These are phyloP conservation scores for Drosophila tripunctata DNA, from an alignment of 2,888 invertebrate genomes.

Conservation along the genomic window DNA sequence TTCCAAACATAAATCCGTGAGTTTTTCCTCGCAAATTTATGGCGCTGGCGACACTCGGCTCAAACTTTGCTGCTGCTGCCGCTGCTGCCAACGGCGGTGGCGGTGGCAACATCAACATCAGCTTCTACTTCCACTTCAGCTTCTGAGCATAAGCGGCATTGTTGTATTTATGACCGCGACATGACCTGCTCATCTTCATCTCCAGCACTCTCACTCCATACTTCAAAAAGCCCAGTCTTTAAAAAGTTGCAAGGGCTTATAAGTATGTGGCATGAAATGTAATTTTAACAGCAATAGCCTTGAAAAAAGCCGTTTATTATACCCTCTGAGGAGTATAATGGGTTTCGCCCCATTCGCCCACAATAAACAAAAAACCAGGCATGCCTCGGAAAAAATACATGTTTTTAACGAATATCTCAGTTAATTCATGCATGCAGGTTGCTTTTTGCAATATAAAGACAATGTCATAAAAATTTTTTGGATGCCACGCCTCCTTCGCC, in stretches of 20 bases:
- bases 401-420: too few relatives aligned
- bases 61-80: constrained; percentile 62
- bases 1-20: constrained; percentile 81
- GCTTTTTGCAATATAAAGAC: too few relatives aligned
- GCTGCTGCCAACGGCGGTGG: constrained; percentile 38
- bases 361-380: too few relatives aligned
- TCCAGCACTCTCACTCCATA: not conserved
- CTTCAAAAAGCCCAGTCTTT: too few relatives aligned
- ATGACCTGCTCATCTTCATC: constrained; percentile 72
- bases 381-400: too few relatives aligned
- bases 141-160: constrained; percentile 56
- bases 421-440: too few relatives aligned
- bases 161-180: constrained; percentile 82
- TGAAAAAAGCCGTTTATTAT: too few relatives aligned
- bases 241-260: not conserved
- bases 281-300: too few relatives aligned
- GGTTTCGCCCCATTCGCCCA: too few relatives aligned
- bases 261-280: not conserved
- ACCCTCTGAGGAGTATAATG: too few relatives aligned
- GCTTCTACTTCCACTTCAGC: not conserved
- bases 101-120: constrained; percentile 7
- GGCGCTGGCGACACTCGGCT: constrained; percentile 75
- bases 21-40: constrained; percentile 77
- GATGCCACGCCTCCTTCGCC: too few relatives aligned
- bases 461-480: too few relatives aligned